Base-by-base conservation (phyloP, 2,113 vertebrate genomes). In the Tonatia bakeri region DNA sequence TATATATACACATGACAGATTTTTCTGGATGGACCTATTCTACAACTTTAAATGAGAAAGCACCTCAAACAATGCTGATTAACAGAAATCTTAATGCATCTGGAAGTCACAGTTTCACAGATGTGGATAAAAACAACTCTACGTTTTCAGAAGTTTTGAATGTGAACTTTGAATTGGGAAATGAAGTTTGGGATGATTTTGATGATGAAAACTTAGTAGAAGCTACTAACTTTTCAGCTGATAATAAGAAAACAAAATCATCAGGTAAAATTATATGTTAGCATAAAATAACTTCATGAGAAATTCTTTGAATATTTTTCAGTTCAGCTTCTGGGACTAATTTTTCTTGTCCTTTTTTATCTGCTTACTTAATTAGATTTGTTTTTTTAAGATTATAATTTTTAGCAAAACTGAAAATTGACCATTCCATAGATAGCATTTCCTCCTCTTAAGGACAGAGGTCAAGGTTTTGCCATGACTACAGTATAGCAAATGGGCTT, bases 151-250 rank as follows among this genome's bases (percentile, higher is more conserved):
- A 98, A 96, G 84, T 96, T 94, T 98, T 98, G 26, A 97, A 97
- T 91, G 98, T 99, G 94, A 98, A 96, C 97, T 99, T 99, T 97
- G 99, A 99, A 97, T 98, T 99, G 24, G 99, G 98, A 98, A 97
- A 98, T 98, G 99, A 99, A 64, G 97, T 99, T 97, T 99, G 99
- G 99, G 99, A 99, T 96, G 99, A 99, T 94, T 98, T 99, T 97
- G 98, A 99, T 97, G 99, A 99, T 94, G 99, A 99, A 26, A 98
- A 98, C 93, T 98, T 99, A 94, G 82, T 98, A 94, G 85, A 97
- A 96, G 98, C 98, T 64, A 98, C 98, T 54, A 98, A 96, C 92
- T 97, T 98, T 84, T 92, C 87, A 77, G 56, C 77, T 76, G 87
- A 96, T 97, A 89, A 90, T 70, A 92, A 96, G 72, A 82, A 87